Conservation (phyloP, 2,113 vertebrate genomes). For the Anser brachyrhynchus region DNA sequence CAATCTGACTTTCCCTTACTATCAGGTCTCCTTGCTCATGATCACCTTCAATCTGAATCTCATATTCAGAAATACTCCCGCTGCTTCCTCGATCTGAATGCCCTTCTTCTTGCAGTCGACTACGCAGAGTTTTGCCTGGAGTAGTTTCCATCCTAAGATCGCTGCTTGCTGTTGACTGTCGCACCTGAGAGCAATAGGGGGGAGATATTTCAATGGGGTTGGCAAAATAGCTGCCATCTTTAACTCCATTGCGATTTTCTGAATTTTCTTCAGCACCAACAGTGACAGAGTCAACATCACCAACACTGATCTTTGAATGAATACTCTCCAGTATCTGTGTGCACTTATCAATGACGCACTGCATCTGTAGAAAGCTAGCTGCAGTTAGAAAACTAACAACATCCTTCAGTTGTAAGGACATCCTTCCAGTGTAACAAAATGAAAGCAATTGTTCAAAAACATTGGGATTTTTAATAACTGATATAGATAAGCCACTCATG, state of each 20-base stretch:
- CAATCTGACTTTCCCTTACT: conserved; percentile 89
- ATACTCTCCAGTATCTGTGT: conserved; percentile 97
- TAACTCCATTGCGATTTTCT: conserved; percentile 87
- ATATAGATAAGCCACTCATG: conserved; percentile 99
- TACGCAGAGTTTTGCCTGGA: conserved; percentile 77
- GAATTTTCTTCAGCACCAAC: conserved; percentile 84
- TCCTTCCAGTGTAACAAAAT: conserved; percentile 98
- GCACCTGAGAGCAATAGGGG: conserved; percentile 89
- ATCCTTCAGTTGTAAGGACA: conserved; percentile 96
- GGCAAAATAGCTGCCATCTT: conserved; percentile 90
- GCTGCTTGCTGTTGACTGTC: conserved; percentile 72
- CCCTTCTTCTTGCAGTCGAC: conserved; percentile 88
- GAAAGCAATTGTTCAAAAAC: conserved; percentile 97
- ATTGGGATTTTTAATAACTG: conserved; percentile 96
- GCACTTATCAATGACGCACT: conserved; percentile 97
- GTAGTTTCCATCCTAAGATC: conserved; percentile 82
- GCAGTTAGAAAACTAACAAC: conserved; percentile 97
- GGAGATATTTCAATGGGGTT: conserved; percentile 97
- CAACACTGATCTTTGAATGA: conserved; percentile 94
- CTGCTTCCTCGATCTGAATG: conserved; percentile 96
- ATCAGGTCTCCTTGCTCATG: conserved; percentile 89
- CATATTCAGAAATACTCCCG: conserved; percentile 92
- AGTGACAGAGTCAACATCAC: conserved; percentile 82
- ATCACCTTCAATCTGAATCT: conserved; percentile 91
- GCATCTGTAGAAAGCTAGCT: conserved; percentile 99